Conservation (phyloP, 1,140 invertebrate species). For the Battus philenor region DNA sequence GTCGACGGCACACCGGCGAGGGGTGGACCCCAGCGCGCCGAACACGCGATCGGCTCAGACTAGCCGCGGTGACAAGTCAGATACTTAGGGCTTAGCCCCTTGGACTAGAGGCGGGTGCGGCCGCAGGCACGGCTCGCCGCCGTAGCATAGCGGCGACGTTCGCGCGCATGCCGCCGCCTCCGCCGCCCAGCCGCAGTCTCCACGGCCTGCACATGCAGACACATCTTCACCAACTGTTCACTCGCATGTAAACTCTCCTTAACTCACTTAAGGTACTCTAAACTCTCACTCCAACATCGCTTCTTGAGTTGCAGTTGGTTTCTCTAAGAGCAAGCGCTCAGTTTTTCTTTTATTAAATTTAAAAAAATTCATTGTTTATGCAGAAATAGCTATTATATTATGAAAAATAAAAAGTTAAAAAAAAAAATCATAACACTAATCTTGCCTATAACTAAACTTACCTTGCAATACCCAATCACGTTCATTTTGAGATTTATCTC, state of each 20-base stretch:
- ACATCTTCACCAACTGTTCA: constrained; percentile 30
- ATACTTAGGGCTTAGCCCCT: constrained; percentile 55
- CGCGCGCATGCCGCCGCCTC: constrained; percentile 44
- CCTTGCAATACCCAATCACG: constrained; percentile 88
- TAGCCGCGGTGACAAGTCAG: constrained; percentile 54
- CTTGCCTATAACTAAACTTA: constrained; percentile 65
- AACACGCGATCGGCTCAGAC: constrained; percentile 59
- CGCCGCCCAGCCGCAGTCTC: constrained; percentile 52
- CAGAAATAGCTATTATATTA: constrained; percentile 13
- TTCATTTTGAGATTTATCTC: constrained; percentile 93
- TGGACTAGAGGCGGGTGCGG: constrained; percentile 47
- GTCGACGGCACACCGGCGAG: constrained; percentile 32
- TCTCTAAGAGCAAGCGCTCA: neutral
- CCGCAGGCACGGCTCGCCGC: constrained; percentile 31
- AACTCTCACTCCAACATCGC: constrained; percentile 56
- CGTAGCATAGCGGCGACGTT: constrained; percentile 27
- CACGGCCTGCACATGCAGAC: constrained; percentile 68
- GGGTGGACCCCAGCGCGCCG: constrained; percentile 38
- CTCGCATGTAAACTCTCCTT: constrained; percentile 17
- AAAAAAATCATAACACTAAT: constrained; percentile 15
- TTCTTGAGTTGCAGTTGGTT: constrained; percentile 37
- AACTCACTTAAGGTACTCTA: constrained; percentile 25
- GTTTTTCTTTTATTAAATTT: constrained; percentile 6
- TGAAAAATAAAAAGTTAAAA: constrained; percentile 30
- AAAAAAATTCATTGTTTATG: constrained; percentile 9